Evolutionary conservation across 1,140 invertebrate genomes (phyloP).

Genomic region (Hyles vespertilio): DNA sequence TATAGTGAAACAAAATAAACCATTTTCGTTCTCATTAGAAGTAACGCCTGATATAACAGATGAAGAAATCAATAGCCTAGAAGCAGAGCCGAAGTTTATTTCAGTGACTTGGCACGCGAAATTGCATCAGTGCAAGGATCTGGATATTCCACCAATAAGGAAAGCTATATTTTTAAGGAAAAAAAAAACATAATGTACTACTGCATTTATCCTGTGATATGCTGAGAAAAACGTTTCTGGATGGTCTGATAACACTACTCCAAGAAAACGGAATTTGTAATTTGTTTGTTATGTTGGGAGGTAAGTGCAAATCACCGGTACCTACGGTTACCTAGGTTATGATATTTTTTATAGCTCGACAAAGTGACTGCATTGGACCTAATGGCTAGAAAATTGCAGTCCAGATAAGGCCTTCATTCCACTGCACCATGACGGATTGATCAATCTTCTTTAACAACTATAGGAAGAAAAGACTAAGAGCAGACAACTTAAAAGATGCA

Average conservation of each 20-base stretch:
- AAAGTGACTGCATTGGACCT: too few species aligned
- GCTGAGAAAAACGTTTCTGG: constrained; percentile 44
- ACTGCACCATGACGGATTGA: too few species aligned
- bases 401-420: too few species aligned
- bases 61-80: constrained; percentile 36
- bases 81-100: constrained; percentile 46
- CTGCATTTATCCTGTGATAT: constrained; percentile 58
- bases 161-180: constrained; percentile 37
- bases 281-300: constrained; percentile 57
- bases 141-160: constrained; percentile 47
- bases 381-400: too few species aligned
- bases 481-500: too few species aligned
- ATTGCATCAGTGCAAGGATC: constrained; percentile 36
- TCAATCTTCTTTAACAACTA: too few species aligned
- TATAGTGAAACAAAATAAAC: constrained; percentile 29
- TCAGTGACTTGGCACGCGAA: constrained; percentile 65
- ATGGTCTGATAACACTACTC: constrained; percentile 34
- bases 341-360: too few species aligned
- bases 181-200: constrained; percentile 43
- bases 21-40: constrained; percentile 56
- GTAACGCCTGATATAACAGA: constrained; percentile 48
- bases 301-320: constrained; percentile 30
- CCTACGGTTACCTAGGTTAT: too few species aligned
- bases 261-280: constrained; percentile 49
- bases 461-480: too few species aligned